Evolutionary conservation across 2,888 invertebrate genomes (phyloP).

Genomic region (Sylvicola fuscatus): DNA sequence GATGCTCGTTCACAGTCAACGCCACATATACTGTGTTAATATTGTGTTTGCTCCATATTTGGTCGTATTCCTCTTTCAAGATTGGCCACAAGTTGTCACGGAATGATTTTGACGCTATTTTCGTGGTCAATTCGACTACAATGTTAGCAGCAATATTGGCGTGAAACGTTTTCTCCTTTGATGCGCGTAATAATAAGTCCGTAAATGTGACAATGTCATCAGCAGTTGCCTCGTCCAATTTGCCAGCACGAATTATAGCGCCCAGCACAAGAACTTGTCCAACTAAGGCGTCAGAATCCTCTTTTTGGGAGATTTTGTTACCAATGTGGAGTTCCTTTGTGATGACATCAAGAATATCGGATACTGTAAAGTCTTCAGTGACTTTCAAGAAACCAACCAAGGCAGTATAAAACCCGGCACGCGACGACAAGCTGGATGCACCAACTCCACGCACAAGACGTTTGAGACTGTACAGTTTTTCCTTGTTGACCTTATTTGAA

Average conservation of each 20-base stretch:
- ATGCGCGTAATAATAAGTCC: slow-evolving; percentile 17
- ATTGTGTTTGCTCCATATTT: too few relatives aligned
- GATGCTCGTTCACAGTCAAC: too few relatives aligned
- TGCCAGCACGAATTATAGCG: slow-evolving; percentile 42
- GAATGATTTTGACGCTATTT: too few relatives aligned
- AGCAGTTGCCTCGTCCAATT: slow-evolving; percentile 27
- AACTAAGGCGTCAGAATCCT: slow-evolving; percentile 48
- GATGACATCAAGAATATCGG: slow-evolving; percentile 34
- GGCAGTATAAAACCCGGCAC: slow-evolving; percentile 47
- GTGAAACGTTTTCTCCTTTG: slow-evolving; percentile 14
- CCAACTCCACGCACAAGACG: slow-evolving; percentile 52
- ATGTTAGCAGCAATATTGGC: slow-evolving; percentile 32
- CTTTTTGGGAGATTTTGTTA: slow-evolving; percentile 28
- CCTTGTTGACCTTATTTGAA: slow-evolving; percentile 18
- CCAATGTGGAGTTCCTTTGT: slow-evolving; percentile 42
- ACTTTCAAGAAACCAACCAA: slow-evolving; percentile 35
- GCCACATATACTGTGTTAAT: too few relatives aligned
- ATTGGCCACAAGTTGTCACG: too few relatives aligned
- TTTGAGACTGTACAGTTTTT: slow-evolving; percentile 42
- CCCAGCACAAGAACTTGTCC: slow-evolving; percentile 52
- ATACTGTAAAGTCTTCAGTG: slow-evolving; percentile 11
- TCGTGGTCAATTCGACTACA: slow-evolving; percentile 29
- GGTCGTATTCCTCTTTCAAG: too few relatives aligned
- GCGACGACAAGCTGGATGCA: slow-evolving; percentile 37
- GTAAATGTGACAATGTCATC: slow-evolving; percentile 30